Percentiles rank a stretch among this genome's conserved stretches.
These are phyloP conservation scores for Eupleurogrammus muticus DNA, from an alignment of 2,797 vertebrate species.

Conservation along the genomic window DNA sequence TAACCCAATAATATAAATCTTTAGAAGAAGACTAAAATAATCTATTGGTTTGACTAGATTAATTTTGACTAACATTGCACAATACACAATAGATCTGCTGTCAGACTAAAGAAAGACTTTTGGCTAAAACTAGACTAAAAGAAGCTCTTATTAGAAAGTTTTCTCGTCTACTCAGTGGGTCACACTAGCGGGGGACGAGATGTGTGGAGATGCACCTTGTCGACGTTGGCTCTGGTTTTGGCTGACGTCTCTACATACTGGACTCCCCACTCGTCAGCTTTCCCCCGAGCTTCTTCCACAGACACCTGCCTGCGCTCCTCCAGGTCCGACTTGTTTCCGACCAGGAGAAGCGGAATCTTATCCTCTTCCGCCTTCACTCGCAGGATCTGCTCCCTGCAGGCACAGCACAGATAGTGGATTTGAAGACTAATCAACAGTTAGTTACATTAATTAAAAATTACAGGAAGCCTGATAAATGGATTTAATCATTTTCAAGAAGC, in stretches of 20 bases:
- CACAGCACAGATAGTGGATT: background rate
- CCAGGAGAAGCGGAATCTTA: constrained; percentile 95
- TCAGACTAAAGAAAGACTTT: too few species aligned
- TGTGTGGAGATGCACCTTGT: constrained; percentile 88
- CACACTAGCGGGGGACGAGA: background rate
- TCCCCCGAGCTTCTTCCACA: constrained; percentile 91
- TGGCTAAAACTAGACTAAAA: background rate
- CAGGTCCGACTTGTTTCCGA: constrained; percentile 98
- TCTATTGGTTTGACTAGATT: too few species aligned
- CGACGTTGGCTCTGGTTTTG: constrained; percentile 97
- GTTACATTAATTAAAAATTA: background rate
- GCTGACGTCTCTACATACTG: constrained; percentile 98
- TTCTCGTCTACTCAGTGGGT: background rate
- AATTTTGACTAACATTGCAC: too few species aligned
- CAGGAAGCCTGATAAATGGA: background rate
- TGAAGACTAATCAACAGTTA: background rate
- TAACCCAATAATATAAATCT: too few species aligned
- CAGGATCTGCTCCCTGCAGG: constrained; percentile 94
- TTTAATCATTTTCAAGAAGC: background rate
- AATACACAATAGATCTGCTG: too few species aligned
- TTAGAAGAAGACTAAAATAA: too few species aligned
- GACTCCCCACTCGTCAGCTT: constrained; percentile 95
- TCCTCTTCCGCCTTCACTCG: constrained; percentile 98
- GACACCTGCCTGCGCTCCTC: constrained; percentile 96
- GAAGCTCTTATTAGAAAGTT: background rate